Conservation (phyloP, 2,113 vertebrate genomes). For the Oreochromis spilurus region DNA sequence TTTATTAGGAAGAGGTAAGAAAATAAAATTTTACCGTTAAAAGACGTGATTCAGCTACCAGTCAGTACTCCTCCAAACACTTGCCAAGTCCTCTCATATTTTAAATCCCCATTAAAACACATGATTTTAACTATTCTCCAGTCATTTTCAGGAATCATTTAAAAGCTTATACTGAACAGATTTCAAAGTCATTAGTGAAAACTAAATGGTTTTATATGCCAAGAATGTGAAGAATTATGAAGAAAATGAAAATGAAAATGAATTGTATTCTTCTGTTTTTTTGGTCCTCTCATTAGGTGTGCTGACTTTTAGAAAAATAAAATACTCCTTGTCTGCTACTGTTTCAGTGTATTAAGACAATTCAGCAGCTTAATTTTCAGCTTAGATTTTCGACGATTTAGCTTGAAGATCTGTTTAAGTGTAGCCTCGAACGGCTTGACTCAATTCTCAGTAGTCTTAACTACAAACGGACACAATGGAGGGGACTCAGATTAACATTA, state of each 20-base stretch:
- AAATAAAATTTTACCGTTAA: neutral
- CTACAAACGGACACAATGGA: neutral
- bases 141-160: neutral
- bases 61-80: neutral
- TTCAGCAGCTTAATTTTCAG: neutral
- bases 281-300: neutral
- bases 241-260: neutral
- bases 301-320: neutral
- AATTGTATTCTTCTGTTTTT: neutral
- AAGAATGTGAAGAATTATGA: neutral
- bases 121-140: neutral
- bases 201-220: neutral
- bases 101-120: neutral
- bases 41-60: neutral
- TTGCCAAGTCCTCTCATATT: neutral
- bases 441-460: neutral
- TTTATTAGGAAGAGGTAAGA: neutral
- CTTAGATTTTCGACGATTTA: neutral
- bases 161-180: neutral
- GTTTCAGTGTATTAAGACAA: neutral
- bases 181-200: neutral
- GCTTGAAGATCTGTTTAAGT: neutral
- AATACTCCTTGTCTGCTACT: neutral
- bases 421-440: neutral
- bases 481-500: neutral